Evolutionary conservation across 2,113 vertebrate species (phyloP).

Genomic region (Asarcornis scutulata): DNA sequence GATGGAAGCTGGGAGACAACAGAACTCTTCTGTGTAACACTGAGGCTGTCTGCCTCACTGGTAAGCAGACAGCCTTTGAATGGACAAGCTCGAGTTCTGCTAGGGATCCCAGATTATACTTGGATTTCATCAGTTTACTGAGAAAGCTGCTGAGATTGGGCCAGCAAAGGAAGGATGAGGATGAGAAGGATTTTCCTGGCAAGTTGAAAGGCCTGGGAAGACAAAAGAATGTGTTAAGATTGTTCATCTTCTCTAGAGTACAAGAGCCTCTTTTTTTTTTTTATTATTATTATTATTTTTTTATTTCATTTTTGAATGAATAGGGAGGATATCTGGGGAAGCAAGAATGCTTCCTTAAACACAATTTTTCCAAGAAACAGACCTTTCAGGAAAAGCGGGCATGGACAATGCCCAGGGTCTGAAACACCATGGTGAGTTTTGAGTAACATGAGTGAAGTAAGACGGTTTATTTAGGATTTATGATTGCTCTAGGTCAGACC

Average conservation of each 20-base stretch:
- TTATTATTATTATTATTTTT: neutral
- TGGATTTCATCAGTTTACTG: neutral
- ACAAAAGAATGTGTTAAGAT: neutral
- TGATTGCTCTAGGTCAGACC: neutral
- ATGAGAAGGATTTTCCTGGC: neutral
- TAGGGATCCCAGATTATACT: neutral
- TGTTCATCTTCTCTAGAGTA: neutral
- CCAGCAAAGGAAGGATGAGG: neutral
- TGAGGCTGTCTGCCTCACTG: neutral
- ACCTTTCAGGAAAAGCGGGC: neutral
- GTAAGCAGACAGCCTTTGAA: neutral
- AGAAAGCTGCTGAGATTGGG: neutral
- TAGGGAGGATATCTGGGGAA: neutral
- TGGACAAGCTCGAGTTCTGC: neutral
- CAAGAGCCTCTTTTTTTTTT: neutral
- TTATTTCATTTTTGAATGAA: neutral
- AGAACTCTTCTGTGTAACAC: neutral
- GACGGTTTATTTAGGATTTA: neutral
- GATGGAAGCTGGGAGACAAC: neutral
- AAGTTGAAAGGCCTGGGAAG: neutral
- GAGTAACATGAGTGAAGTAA: slow-evolving; percentile 10
- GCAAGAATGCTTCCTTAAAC: neutral
- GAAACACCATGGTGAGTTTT: neutral
- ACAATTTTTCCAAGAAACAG: neutral
- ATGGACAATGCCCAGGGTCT: neutral